These are phyloP conservation scores for Cryptoprocta ferox DNA, from an alignment of 2,797 vertebrate genomes.

Conservation along the genomic window DNA sequence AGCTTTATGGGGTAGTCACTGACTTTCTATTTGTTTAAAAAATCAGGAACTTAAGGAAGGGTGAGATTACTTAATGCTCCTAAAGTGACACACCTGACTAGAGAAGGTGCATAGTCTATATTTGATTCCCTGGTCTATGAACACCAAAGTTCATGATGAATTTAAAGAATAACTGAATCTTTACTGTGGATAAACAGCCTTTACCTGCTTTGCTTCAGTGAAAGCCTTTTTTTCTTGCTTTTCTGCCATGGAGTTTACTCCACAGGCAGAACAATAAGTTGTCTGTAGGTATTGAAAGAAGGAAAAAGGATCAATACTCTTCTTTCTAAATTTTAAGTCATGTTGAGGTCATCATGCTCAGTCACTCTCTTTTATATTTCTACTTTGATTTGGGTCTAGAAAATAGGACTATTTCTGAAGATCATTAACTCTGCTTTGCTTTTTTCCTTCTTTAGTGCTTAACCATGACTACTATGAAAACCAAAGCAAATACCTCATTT, in stretches of 20 bases:
- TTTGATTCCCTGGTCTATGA: not conserved
- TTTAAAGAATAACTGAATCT: not conserved
- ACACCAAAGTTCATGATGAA: not conserved
- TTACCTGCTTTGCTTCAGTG: not conserved
- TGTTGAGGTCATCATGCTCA: not conserved
- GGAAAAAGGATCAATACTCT: not conserved
- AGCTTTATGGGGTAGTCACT: not conserved
- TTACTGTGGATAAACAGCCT: not conserved
- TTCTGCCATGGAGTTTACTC: not conserved
- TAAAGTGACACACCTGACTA: not conserved
- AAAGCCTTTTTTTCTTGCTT: not conserved
- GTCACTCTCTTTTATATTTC: not conserved
- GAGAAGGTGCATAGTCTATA: not conserved
- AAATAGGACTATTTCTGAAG: slow-evolving; percentile 41
- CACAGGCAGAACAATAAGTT: not conserved
- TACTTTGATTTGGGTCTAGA: not conserved
- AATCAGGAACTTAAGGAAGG: not conserved
- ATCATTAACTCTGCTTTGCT: not conserved
- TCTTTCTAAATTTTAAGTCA: slow-evolving; percentile 53
- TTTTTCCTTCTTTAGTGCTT: not conserved
- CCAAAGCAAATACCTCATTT: not conserved
- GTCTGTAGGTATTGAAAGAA: not conserved
- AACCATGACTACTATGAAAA: not conserved
- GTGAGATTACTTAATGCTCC: not conserved
- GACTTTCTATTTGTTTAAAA: not conserved